Base-by-base conservation (phyloP, 2,113 vertebrate species). In the Dissostichus mawsoni region DNA sequence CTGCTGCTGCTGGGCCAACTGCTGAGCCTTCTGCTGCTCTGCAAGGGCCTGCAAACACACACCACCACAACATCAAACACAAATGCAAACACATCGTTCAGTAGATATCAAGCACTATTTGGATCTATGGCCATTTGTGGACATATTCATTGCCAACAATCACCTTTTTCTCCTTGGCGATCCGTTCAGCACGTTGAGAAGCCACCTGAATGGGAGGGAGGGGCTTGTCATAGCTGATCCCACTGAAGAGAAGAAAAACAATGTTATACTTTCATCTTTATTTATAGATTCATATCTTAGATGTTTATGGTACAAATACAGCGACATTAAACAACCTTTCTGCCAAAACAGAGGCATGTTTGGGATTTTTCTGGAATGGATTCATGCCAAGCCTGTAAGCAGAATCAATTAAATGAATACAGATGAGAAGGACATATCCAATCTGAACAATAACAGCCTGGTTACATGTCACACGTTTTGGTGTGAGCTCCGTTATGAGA, bases 311-410 rank as follows among this genome's bases (percentile, higher is more conserved):
- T 17, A 55, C 11, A 53, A 16, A 80, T 29, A 68, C 11, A 8
- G 11, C n/a, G 45, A 23, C 47, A 45, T 14, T 16, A 62, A 67
- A 90, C 84, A 18, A 98, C 97, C 97, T 98, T 93, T 98, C 97
- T 81, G 97, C 92, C 65, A 98, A 93, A 68, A 98, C 97, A 0
- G 97, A 97, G 0, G 97, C 97, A 58, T 97, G 97, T 83, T 98
- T 98, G 57, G 97, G 97, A 87, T 98, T 98, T 94, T 98, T 98
- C 95, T 98, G 97, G 92, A 98, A 97, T 14, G 97, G 96, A 92
- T 98, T 98, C 97, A 97, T 97, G 68, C 97, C 97, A 33, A 98
- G 94, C 48, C 97, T 98, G 90, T 76, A 89, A 91, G 55, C 4
- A 84, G 14, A 5, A 69, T 1, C 48, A 67, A 69, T 44, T 3